Base-by-base conservation (phyloP, 2,888 invertebrate species). In the Beris chalybata region DNA sequence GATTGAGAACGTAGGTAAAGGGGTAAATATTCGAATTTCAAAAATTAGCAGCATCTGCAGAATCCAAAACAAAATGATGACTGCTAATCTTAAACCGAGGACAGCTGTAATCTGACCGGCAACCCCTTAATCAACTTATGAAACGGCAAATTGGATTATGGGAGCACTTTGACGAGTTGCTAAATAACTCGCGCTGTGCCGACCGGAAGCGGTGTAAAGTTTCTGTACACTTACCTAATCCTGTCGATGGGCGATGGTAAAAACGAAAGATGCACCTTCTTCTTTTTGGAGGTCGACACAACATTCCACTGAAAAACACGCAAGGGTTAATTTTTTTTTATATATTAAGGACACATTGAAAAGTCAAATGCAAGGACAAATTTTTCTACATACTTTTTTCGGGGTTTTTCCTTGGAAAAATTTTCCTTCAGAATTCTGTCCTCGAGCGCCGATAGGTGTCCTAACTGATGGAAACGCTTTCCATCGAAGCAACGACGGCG, bases 271-370 rank as follows among this genome's bases (percentile, higher is more conserved):
- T 61, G 31, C 22, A 61, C 31, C 32, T 38, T 13, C 52, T 52
- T 61, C 30, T 48, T 59, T 50, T 61, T 61, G n/a, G 61, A 29
- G 50, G 61, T 61, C 52, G 61, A 61, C 38, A 61, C 38, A 13
- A 52, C 61, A 45, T 30, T 50, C 61, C 61, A 61, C 61, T 61
- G 52, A 12, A 52, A 61, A 61, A 56, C 22, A 22, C 22, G 22
- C 22, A 22, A 22, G 22, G 22, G 1, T 22, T 22, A 22, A 22
- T 22, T 22, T 22, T 22, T 22, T 22, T 22, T 22, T n/a, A n/a
- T n/a, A 22, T 3, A 22, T 22, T 22, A 22, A 22, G 22, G 22
- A 52, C 52, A 52, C 52, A 15, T 15, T 29, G 29, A 4, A 52
- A 11, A 30, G 31, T 12, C 30, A 12, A n/a, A 22, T 12, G 30